Evolutionary conservation across 2,888 invertebrate species (phyloP), one percentile per base, ranked within the genome.

Genomic region (Physocephala rufipes): DNA sequence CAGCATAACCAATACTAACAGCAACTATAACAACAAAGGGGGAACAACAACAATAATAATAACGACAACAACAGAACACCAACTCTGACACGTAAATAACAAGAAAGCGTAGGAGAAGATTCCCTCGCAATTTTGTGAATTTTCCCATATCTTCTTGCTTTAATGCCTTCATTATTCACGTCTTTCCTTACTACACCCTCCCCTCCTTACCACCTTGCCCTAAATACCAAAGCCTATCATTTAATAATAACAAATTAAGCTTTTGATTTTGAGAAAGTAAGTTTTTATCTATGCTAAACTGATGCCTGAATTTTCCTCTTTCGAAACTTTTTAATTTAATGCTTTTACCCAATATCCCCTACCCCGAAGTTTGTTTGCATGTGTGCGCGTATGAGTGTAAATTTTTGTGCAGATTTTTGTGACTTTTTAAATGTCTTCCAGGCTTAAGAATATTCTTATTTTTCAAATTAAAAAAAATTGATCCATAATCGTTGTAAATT

Each of bases 231-330:
- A 36, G 36, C 36, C 36, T 36, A 36, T 36, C 36, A 36, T 9
- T 36, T 7, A 19, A 28, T 49, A 49, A 21, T 19, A 58, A 67
- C 66, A 66, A 68, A 66, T 69, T 69, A 72, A 51, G 61, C 67
- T 43, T 61, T 61, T 59, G 71, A 55, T 65, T 71, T 67, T 19
- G 13, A 71, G 62, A 70, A 74, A 71, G 67, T 71, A 67, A 69
- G 70, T 71, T 71, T 71, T 53, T n/a, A 49, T 58, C 45, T 51
- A 64, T 66, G 71, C 66, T 51, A n/a, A 69, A 51, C 28, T 67
- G 58, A 16, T n/a, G 36, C 19, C 45, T 19, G 64, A 28, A 66
- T 66, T 55, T 43, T 19, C 24, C 28, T 51, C 26, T 24, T 67
- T 59, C 30, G 24, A 68, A 68, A 61, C 30, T 68, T 68, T 36